Base-by-base conservation (phyloP, 2,888 invertebrate genomes). In the Anthoptus insignis region DNA sequence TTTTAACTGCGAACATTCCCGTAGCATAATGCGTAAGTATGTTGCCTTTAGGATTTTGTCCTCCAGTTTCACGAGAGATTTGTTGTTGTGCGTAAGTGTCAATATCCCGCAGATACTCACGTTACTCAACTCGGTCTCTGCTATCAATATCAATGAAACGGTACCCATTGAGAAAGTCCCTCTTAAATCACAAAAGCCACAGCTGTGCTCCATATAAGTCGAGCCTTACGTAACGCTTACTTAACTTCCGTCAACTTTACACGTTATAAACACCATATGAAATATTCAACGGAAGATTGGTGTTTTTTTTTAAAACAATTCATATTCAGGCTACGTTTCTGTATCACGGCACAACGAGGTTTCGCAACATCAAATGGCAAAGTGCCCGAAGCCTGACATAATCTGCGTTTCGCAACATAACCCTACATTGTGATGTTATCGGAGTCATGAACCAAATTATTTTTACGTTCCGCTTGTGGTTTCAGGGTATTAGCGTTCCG, bases 271-370 rank as follows among this genome's bases (percentile, higher is more conserved):
- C 76, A 73, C 34, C 68, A 65, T 63, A 84, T 85, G 84, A 82
- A 84, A 84, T 84, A 88, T 88, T 86, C 82, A 87, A 82, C 81
- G 80, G 77, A 76, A 74, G 71, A 64, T 76, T 74, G 68, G 76
- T 74, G 70, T 70, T 73, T 81, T 81, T 82, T 80, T 76, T 76
- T 78, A 64, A 68, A 66, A 69, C 70, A 64, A 76, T 88, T 85
- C 75, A 82, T 90, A 90, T 91, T 88, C 91, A 83, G 86, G 81
- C 74, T 85, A 76, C 80, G 82, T 82, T 77, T 79, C 72, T 79
- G 79, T 79, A 81, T 77, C 75, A 75, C 75, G 16, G 19, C 11
- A 71, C 73, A 69, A 56, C 66, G 68, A 64, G 64, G 72, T 86
- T 82, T 84, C 78, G 83, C 78, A 83, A 85, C 76, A 71, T 68